Evolutionary conservation across 2,797 vertebrate species (phyloP).

Genomic region (Hapalemur alaotrensis): DNA sequence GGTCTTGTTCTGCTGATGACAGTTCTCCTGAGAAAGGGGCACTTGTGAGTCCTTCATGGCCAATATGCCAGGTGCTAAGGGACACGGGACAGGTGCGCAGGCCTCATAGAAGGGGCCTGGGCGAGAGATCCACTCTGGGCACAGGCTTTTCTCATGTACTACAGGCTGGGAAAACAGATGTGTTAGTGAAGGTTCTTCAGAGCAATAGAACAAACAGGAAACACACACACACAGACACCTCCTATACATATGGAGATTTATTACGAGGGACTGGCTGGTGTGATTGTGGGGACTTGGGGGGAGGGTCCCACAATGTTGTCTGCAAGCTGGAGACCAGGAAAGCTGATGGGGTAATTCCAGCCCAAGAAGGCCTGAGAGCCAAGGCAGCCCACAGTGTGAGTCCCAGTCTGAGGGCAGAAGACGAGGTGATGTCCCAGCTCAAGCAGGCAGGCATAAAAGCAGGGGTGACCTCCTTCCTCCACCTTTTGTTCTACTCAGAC

Average conservation of each 20-base stretch:
- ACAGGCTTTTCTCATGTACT: neutral
- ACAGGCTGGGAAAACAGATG: neutral
- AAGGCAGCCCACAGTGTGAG: neutral
- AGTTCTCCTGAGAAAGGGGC: neutral
- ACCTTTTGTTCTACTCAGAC: neutral
- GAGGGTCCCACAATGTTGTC: neutral
- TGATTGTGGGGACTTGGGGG: neutral
- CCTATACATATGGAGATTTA: neutral
- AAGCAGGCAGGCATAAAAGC: neutral
- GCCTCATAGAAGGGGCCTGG: neutral
- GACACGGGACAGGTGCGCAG: neutral
- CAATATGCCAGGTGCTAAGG: neutral
- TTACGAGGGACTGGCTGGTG: neutral
- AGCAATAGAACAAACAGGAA: neutral
- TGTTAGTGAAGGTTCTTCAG: neutral
- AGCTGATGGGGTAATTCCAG: neutral
- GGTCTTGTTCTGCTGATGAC: neutral
- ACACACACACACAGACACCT: too few relatives aligned
- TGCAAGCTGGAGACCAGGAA: neutral
- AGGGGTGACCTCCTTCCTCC: neutral
- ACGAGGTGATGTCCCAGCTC: neutral
- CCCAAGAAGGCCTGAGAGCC: neutral
- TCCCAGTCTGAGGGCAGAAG: too few relatives aligned
- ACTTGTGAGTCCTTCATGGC: neutral
- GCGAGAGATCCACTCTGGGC: neutral